Base-by-base conservation (phyloP, 2,888 invertebrate genomes). In the Lasioglossum calceatum region DNA sequence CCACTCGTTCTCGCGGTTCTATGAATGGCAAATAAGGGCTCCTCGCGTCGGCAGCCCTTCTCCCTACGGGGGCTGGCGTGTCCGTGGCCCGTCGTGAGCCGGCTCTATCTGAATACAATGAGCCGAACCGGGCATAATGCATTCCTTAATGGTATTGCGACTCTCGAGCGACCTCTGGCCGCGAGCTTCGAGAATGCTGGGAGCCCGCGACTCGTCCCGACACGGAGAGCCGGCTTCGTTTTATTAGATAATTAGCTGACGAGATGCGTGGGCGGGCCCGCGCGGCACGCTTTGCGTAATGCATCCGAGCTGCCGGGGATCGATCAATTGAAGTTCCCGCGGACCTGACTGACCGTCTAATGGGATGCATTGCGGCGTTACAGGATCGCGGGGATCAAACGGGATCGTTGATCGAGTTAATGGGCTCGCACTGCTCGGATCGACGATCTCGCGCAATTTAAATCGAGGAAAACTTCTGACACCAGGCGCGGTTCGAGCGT, bases 31-130 rank as follows among this genome's bases (percentile, higher is more conserved):
- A 94, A 94, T 94, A 91, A 92, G 92, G 86, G 86, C 79, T 82
- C 85, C 72, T 73, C 82, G 86, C 84, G 64, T 72, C 81, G 79
- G 54, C 76, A 79, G 75, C 78, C 81, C 80, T 76, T 75, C 36
- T 36, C 67, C 42, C 5, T 32, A 36, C 67, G 14, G 54, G 44
- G 36, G 42, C 74, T 44, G 72, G 67, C 74, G 77, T 4, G 58
- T 85, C 84, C 83, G 75, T 79, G 76, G 84, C 81, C 81, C 77
- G 64, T 19, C 64, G 16, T n/a, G 70, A 61, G 71, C 86, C 83
- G 81, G 84, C 77, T 64, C 86, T 88, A 94, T 94, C 92, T 93
- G 94, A 94, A 94, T 94, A 94, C 94, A 94, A 94, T 94, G 93
- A 93, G 88, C 89, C 86, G 87, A 79, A 50, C 78, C 70, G 70